Evolutionary conservation across 2,888 invertebrate species (phyloP), one percentile per base, ranked within the genome.

Genomic region (Agonopterix heracliana): DNA sequence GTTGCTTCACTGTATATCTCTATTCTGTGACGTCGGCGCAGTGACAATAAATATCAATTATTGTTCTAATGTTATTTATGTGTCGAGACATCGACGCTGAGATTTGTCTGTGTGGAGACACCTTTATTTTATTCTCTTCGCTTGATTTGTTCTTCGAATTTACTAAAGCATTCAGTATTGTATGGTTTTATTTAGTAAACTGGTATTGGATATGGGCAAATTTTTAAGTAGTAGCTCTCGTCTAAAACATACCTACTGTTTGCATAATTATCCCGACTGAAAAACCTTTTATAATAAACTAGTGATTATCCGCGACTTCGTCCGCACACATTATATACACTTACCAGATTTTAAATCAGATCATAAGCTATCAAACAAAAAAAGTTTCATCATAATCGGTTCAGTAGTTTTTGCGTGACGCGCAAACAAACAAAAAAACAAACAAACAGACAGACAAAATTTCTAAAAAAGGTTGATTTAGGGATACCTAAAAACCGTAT

Each of bases 11-110:
- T 14, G 14, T 14, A 14, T 14, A 14, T 14, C 14, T 2, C 14
- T 14, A 2, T 14, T 26, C 26, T 2, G 1, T 3, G 17, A 3
- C 17, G 17, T 2, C 17, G 50, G 50, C 52, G 49, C 43, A 12
- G 10, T n/a, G 40, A 44, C 64, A 59, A 68, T 69, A 67, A 67
- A 69, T 67, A 66, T 65, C 64, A 68, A 69, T 68, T 63, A 63
- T 57, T 45, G 43, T 34, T 51, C 47, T 60, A 54, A 59, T 59
- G 54, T 59, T 55, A 54, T 61, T 55, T 56, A 57, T 56, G 55
- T 54, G 47, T 45, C 34, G 42, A 14, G 54, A 51, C 50, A 46
- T 46, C 47, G 46, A 43, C 46, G 44, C 14, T 13, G 47, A 44
- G 10, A 35, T 10, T 35, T 10, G 41, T 35, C 42, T 46, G 36